Conservation (phyloP, 1,140 invertebrate species). For the Subanguina moxae region DNA sequence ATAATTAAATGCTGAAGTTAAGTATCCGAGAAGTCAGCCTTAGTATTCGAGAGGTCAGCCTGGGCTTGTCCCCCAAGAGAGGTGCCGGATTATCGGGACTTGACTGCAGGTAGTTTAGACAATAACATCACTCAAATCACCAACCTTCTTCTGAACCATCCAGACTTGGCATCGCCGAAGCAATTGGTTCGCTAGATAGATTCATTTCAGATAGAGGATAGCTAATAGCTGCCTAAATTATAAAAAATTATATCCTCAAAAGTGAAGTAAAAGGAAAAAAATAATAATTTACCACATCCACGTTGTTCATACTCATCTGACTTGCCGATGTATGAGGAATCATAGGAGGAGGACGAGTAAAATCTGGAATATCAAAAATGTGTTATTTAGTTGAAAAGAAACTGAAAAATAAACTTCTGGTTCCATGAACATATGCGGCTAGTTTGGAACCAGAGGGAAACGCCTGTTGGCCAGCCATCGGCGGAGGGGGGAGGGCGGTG, state of each 20-base stretch:
- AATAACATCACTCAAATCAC: not conserved
- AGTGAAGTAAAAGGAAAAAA: not conserved
- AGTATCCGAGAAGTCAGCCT: not conserved
- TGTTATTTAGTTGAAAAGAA: too few relatives aligned
- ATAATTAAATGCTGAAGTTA: not conserved
- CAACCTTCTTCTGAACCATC: slow-evolving; percentile 5
- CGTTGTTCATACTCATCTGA: not conserved
- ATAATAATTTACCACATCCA: not conserved
- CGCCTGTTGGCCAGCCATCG: too few relatives aligned
- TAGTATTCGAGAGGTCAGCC: too few relatives aligned
- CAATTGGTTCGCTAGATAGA: not conserved
- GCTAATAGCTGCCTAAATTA: slow-evolving; percentile 8
- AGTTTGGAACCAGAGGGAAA: slow-evolving; percentile 10
- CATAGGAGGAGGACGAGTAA: not conserved
- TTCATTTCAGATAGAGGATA: slow-evolving; percentile 8
- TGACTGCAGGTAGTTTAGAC: not conserved
- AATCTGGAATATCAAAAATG: too few relatives aligned
- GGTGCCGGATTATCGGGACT: too few relatives aligned
- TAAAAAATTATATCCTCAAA: not conserved
- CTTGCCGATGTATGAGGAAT: not conserved
- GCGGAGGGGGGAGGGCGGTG: too few relatives aligned
- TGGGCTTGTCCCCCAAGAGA: too few relatives aligned
- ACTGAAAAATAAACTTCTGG: not conserved
- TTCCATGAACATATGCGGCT: slow-evolving; percentile 4
- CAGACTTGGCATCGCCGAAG: not conserved